Evolutionary conservation across 2,113 vertebrate genomes (phyloP).

Genomic region (Rhinogobius similis): DNA sequence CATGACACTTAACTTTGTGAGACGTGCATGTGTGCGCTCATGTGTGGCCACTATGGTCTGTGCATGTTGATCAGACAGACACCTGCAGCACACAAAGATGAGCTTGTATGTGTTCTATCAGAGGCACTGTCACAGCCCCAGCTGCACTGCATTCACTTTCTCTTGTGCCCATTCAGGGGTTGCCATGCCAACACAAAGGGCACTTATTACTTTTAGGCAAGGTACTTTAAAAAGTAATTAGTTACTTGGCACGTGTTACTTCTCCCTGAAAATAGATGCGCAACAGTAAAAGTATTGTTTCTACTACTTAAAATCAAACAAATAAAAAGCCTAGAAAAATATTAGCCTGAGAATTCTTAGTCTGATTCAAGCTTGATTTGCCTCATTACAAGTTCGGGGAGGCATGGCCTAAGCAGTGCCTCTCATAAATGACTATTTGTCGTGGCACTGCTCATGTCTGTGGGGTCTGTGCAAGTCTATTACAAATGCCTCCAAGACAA

Average conservation of each 20-base stretch:
- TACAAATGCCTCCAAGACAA: too few relatives aligned
- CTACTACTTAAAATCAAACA: neutral
- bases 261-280: too few relatives aligned
- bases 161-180: conserved; percentile 26
- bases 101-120: conserved; percentile 61
- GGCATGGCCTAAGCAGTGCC: too few relatives aligned
- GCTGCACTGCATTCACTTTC: conserved; percentile 61
- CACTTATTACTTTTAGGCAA: neutral
- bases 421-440: too few relatives aligned
- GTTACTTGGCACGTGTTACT: too few relatives aligned
- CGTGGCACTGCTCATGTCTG: too few relatives aligned
- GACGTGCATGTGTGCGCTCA: neutral
- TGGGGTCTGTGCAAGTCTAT: too few relatives aligned
- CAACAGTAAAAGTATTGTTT: neutral
- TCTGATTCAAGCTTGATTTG: too few relatives aligned
- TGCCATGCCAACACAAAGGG: conserved; percentile 27
- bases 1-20: neutral
- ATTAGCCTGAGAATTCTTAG: neutral
- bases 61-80: conserved; percentile 47
- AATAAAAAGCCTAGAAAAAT: neutral
- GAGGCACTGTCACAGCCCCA: conserved; percentile 60
- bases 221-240: neutral
- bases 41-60: conserved; percentile 9
- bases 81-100: conserved; percentile 80
- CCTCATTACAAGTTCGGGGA: too few relatives aligned